Conservation (phyloP, 2,113 vertebrate species). For the Anser cygnoides region DNA sequence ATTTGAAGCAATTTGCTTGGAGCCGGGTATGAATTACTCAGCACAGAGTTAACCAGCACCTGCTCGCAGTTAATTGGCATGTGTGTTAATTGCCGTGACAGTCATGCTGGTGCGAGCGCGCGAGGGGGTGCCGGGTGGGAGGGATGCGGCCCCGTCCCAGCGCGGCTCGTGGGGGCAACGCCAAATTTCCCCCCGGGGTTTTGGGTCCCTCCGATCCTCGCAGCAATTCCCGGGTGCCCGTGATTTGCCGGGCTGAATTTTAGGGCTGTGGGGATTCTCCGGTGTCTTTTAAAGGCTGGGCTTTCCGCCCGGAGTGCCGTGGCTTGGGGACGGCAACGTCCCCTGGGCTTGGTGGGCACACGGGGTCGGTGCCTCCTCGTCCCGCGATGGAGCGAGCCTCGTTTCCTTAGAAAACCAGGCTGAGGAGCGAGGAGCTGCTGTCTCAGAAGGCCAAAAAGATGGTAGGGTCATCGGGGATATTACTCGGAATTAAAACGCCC, state of each 20-base stretch:
- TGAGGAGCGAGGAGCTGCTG: not conserved
- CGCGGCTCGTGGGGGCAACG: accelerated
- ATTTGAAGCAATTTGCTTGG: slow-evolving; percentile 38
- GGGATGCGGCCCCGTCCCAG: not conserved
- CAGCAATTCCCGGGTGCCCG: accelerated
- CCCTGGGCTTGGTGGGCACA: accelerated
- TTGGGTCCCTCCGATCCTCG: not conserved
- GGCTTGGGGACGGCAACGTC: not conserved
- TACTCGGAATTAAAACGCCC: not conserved
- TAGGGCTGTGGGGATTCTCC: not conserved
- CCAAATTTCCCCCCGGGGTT: not conserved
- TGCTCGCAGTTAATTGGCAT: slow-evolving; percentile 53
- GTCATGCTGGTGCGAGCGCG: not conserved
- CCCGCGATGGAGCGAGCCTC: not conserved
- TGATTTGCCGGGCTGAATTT: not conserved
- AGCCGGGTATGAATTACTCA: slow-evolving; percentile 55
- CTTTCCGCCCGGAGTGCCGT: not conserved
- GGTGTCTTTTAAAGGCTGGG: not conserved
- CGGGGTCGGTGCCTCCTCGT: not conserved
- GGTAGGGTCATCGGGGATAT: not conserved
- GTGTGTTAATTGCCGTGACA: slow-evolving; percentile 58
- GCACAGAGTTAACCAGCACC: slow-evolving; percentile 59
- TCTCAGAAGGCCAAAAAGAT: not conserved
- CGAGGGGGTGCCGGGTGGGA: not conserved
- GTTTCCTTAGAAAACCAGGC: not conserved